Evolutionary conservation across 2,797 vertebrate species (phyloP), one percentile per base, ranked within the genome.

Genomic region (Taenioides sp.): DNA sequence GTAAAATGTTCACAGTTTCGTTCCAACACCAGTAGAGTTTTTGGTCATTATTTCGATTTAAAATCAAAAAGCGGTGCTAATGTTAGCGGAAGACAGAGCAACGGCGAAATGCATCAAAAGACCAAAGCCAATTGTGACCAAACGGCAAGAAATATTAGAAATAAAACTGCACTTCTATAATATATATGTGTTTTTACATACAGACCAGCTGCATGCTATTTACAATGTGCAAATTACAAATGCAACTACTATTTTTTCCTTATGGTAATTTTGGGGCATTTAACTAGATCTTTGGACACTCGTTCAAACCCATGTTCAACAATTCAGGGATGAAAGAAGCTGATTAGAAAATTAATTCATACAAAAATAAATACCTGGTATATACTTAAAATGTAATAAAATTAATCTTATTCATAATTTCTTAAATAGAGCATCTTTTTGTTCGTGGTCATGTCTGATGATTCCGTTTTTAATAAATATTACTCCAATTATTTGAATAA

Each of bases 91-190:
- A 65, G 28, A 34, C 28, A 31, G 28, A 34, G 34, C 34, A 34
- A 34, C 34, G 2, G 34, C 2, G 52, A 55, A 47, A 65, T 59
- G 47, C 67, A 12, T 64, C 25, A 31, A 69, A 28, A 18, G 37
- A 67, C 76, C 69, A 67, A 58, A 65, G 65, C 49, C 58, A 60
- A 28, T 7, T 2, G 58, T 59, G 57, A 59, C 25, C 12, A 17
- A 59, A 28, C 57, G 4, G 14, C 23, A 59, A 28, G 14, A 59
- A 28, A 59, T 1, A 59, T 12, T 1, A 14, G 7, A 59, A 60
- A 5, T 37, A 60, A 58, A 58, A 27, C 7, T 58, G 12, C 49
- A 4, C 54, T 22, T 55, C 7, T 55, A 27, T 25, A 58, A 58
- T 58, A 61, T 18, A 31, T 61, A 10, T 20, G 28, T 31, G 60